These are phyloP conservation scores for Parambassis ranga DNA, from an alignment of 2,797 vertebrate species.

Conservation along the genomic window DNA sequence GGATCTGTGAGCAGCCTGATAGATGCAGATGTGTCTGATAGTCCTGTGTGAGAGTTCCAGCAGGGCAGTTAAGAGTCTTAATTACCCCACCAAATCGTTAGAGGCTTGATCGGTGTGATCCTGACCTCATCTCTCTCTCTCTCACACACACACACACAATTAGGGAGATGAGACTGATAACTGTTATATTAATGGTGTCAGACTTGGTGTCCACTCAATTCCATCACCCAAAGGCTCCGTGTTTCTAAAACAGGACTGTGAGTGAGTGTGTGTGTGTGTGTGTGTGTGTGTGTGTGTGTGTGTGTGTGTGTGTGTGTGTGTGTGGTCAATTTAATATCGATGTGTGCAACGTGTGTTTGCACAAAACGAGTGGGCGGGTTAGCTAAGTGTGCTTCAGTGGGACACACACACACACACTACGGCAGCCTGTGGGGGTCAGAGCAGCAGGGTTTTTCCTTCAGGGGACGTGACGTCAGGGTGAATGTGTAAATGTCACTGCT, in stretches of 20 bases:
- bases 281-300: background rate
- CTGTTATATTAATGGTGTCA: slow-evolving; percentile 34
- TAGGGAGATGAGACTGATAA: slow-evolving; percentile 38
- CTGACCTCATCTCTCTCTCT: slow-evolving; percentile 2
- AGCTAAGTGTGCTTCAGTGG: no score
- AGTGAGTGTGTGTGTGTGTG: background rate
- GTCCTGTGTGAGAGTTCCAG: slow-evolving; percentile 5
- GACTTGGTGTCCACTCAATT: slow-evolving; percentile 13
- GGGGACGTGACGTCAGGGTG: background rate
- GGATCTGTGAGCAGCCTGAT: no score
- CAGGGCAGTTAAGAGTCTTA: slow-evolving; percentile 17
- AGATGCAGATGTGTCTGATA: no score
- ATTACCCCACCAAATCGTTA: slow-evolving; percentile 33
- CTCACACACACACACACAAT: background rate
- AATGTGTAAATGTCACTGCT: slow-evolving; percentile 31
- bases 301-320: background rate
- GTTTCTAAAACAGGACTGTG: background rate
- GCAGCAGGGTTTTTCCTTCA: background rate
- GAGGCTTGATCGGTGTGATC: slow-evolving; percentile 31
- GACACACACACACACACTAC: no score
- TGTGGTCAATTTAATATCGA: slow-evolving; percentile 12
- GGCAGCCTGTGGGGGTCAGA: slow-evolving; percentile 13
- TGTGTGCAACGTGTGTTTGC: background rate
- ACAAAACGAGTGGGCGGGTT: background rate
- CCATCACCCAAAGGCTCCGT: slow-evolving; percentile 23